Evolutionary conservation across 1,140 invertebrate species (phyloP).

Genomic region (Gonatopus flavifemur): DNA sequence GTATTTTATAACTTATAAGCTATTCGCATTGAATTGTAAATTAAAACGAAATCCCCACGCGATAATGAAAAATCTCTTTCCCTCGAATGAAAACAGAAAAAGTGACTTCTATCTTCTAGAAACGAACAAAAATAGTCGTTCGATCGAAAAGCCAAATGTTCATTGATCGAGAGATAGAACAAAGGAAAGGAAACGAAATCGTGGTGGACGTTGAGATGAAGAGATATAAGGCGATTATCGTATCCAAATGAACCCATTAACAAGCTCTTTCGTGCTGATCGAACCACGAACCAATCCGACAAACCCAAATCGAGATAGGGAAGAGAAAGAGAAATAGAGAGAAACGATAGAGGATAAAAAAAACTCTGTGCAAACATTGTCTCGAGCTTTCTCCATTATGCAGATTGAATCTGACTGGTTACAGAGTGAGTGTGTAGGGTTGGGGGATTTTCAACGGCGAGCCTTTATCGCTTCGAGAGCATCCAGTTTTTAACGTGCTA

Average conservation of each 20-base stretch:
- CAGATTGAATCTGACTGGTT: conserved; percentile 55
- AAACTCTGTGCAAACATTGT: conserved; percentile 50
- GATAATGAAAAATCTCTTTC: no score
- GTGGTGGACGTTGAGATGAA: conserved; percentile 18
- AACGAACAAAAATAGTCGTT: conserved; percentile 14
- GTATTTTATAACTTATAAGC: no score
- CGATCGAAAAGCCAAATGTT: conserved; percentile 7
- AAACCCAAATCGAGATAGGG: background rate
- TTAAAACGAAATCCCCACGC: no score
- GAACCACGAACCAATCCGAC: conserved; percentile 24
- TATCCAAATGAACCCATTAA: conserved; percentile 57
- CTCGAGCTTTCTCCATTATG: conserved; percentile 56
- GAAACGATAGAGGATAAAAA: conserved; percentile 2
- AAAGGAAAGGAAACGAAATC: background rate
- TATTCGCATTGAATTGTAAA: no score
- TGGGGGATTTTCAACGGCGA: conserved; percentile 31
- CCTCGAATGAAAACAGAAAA: no score
- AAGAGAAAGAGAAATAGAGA: conserved; percentile 4
- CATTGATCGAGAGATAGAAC: background rate
- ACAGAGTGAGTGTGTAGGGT: no score
- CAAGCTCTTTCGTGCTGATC: conserved; percentile 47
- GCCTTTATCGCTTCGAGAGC: conserved; percentile 20
- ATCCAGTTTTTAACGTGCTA: conserved; percentile 25
- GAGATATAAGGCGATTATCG: conserved; percentile 49
- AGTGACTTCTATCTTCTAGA: no score